A percentile compares a stretch with the other conserved stretches of the same genome.
Conservation (phyloP, 2,888 invertebrate genomes). For the Tortricodes alternella region DNA sequence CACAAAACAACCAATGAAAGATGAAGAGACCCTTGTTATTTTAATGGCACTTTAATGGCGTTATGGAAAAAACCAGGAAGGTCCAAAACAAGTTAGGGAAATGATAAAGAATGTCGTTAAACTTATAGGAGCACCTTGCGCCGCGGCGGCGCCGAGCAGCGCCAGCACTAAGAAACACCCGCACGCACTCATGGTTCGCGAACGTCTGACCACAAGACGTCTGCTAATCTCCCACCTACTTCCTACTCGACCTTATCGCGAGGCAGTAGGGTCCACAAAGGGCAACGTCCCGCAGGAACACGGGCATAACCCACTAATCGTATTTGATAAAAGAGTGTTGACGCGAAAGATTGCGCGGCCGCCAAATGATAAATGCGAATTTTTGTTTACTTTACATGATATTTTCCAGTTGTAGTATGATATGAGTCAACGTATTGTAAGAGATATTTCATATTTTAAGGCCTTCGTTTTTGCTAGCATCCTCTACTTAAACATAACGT, state of each 20-base stretch:
- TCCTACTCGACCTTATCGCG: background rate
- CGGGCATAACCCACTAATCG: constrained; percentile 37
- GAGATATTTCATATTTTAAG: no score
- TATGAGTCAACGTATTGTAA: no score
- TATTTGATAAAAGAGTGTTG: constrained; percentile 60
- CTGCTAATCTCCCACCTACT: background rate
- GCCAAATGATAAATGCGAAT: constrained; percentile 15
- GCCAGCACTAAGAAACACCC: constrained; percentile 48
- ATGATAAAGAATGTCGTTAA: constrained; percentile 46
- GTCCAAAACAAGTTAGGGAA: constrained; percentile 36
- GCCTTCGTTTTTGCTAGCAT: no score
- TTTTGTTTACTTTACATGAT: constrained; percentile 20
- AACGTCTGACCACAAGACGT: background rate
- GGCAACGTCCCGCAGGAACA: constrained; percentile 1
- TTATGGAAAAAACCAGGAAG: constrained; percentile 39
- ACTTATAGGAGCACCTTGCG: constrained; percentile 42
- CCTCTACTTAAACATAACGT: no score
- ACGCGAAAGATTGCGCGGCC: constrained; percentile 52
- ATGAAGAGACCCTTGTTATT: background rate
- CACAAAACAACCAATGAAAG: background rate
- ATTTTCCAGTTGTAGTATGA: no score
- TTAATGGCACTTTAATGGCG: background rate
- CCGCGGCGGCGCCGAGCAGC: constrained; percentile 47
- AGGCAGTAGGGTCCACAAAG: background rate
- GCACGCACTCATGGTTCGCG: constrained; percentile 42